phyloP scores from a whole-genome alignment of 2,888 invertebrate genomes.

The Cheilosia pagana region DNA sequence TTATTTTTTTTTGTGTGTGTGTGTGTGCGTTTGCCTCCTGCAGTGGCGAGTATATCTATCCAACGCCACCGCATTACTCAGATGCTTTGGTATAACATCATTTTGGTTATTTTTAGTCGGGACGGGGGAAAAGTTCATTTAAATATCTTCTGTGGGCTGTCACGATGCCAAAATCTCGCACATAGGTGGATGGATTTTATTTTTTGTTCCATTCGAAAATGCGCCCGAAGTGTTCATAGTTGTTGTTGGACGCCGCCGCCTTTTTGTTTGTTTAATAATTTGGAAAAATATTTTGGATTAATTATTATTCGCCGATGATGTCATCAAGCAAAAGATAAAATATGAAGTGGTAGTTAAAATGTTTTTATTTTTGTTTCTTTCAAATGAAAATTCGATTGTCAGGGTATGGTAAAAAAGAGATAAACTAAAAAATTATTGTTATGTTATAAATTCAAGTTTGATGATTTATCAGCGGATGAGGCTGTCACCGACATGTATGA shows the following conservation, averaged over 20 bases:
- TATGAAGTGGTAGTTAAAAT: conserved; percentile 9
- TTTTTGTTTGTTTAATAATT: conserved; percentile 42
- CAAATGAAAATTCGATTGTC: not conserved
- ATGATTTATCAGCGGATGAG: not conserved
- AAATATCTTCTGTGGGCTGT: conserved; percentile 62
- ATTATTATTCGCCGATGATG: conserved; percentile 59
- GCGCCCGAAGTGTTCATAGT: not conserved
- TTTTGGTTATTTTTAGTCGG: conserved; percentile 66
- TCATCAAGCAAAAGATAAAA: conserved; percentile 39
- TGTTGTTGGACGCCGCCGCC: conserved; percentile 2
- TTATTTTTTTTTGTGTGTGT: not conserved
- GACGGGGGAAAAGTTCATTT: conserved; percentile 62
- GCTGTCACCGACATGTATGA: conserved; percentile 5
- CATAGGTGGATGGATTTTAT: conserved; percentile 24
- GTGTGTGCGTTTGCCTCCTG: conserved; percentile 37
- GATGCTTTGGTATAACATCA: conserved; percentile 66
- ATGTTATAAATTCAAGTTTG: conserved; percentile 19
- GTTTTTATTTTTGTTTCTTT: not conserved
- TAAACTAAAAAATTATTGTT: conserved; percentile 8
- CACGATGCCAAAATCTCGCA: conserved; percentile 65
- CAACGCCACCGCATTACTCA: conserved; percentile 65
- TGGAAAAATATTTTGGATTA: conserved; percentile 53
- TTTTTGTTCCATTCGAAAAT: conserved; percentile 25
- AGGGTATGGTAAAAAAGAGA: not conserved
- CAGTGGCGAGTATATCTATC: conserved; percentile 8